These are phyloP conservation scores for Pseudorhombus dupliciocellatus DNA, from an alignment of 2,113 vertebrate genomes.

Conservation along the genomic window DNA sequence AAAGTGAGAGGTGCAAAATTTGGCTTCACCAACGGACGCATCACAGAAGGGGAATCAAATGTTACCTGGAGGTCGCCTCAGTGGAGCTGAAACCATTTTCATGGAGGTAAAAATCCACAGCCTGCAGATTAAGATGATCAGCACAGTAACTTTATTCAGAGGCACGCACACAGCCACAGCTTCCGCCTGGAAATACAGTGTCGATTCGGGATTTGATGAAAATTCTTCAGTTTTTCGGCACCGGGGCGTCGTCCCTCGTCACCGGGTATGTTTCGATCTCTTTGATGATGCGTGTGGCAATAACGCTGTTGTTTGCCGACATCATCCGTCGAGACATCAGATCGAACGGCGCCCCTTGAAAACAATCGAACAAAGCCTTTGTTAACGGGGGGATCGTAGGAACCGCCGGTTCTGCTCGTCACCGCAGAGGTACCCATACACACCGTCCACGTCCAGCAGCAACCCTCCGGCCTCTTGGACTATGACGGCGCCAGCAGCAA, in stretches of 20 bases:
- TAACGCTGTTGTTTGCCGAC: conserved; percentile 81
- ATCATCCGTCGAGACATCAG: conserved; percentile 93
- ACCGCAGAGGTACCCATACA: neutral
- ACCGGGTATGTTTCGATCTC: conserved; percentile 85
- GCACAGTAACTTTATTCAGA: conserved; percentile 42
- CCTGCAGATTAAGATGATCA: conserved; percentile 11
- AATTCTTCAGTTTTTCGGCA: conserved; percentile 36
- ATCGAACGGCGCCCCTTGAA: conserved; percentile 88
- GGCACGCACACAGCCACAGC: neutral
- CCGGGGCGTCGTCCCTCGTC: conserved; percentile 82
- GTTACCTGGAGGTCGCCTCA: neutral
- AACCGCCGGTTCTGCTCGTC: neutral
- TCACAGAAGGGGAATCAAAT: conserved; percentile 12
- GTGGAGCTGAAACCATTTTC: neutral
- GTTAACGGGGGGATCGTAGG: neutral
- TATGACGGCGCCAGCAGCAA: conserved; percentile 89
- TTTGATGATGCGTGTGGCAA: conserved; percentile 87
- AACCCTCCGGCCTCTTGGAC: conserved; percentile 89
- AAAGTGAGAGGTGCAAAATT: neutral
- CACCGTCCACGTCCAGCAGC: conserved; percentile 86
- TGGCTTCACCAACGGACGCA: conserved; percentile 10
- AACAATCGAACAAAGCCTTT: conserved; percentile 20
- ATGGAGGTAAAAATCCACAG: neutral
- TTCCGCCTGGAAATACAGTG: neutral
- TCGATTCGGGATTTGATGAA: neutral